A percentile compares a stretch with the other conserved stretches of the same genome.
Conservation (phyloP, 2,797 vertebrate genomes). For the Xenopus petersii region DNA sequence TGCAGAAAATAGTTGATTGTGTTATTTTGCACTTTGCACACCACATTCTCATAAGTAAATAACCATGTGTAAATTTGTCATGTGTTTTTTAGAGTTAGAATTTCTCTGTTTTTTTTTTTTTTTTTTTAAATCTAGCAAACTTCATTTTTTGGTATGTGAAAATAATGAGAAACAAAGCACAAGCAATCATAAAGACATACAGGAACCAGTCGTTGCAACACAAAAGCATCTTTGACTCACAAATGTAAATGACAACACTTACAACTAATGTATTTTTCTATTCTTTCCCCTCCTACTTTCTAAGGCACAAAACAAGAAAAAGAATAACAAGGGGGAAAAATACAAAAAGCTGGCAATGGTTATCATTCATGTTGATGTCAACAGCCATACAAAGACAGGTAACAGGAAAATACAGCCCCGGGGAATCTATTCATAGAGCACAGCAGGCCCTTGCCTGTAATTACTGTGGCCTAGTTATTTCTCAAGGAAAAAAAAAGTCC, state of each 20-base stretch:
- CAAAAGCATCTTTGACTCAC: constrained; percentile 57
- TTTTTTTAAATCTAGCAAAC: constrained; percentile 12
- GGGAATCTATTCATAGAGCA: constrained; percentile 63
- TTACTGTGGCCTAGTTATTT: constrained; percentile 75
- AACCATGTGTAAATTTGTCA: too few relatives aligned
- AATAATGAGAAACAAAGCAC: constrained; percentile 32
- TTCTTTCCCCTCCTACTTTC: constrained; percentile 49
- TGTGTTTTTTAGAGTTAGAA: constrained; percentile 4
- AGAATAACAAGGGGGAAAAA: constrained; percentile 35
- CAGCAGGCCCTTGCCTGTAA: constrained; percentile 67
- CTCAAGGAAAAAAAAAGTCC: constrained; percentile 73
- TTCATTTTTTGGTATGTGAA: constrained; percentile 27
- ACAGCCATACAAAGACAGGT: constrained; percentile 66
- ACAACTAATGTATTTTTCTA: constrained; percentile 53
- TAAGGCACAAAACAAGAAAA: constrained; percentile 50
- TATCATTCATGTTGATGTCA: constrained; percentile 67
- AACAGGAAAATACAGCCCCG: constrained; percentile 67
- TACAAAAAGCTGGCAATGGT: constrained; percentile 50
- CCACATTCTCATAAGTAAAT: too few relatives aligned
- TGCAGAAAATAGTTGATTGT: too few relatives aligned
- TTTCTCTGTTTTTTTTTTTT: constrained; percentile 10
- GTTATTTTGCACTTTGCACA: too few relatives aligned
- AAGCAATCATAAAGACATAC: constrained; percentile 50
- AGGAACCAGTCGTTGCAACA: constrained; percentile 45
- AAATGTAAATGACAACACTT: constrained; percentile 58